Conservation (phyloP, 2,113 vertebrate species). For the Harpagus bidentatus region DNA sequence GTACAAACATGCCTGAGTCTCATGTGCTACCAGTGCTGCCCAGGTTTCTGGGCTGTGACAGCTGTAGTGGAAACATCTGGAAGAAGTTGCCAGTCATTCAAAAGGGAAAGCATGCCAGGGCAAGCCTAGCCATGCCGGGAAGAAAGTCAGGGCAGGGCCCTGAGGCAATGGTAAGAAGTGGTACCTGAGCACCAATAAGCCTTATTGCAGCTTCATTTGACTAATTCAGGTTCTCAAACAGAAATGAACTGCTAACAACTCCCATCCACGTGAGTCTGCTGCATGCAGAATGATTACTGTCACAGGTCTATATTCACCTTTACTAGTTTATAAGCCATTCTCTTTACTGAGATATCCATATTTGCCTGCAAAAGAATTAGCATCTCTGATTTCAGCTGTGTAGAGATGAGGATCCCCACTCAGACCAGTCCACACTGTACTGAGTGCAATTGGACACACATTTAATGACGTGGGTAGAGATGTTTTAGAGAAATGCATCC, state of each 20-base stretch:
- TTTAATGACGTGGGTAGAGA: not conserved
- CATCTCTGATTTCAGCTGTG: not conserved
- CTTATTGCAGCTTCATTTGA: not conserved
- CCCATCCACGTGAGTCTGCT: not conserved
- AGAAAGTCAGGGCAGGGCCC: not conserved
- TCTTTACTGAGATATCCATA: not conserved
- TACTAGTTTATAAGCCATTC: not conserved
- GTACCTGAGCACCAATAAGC: not conserved
- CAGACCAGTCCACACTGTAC: not conserved
- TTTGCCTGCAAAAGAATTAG: not conserved
- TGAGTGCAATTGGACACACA: not conserved
- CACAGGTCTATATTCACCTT: not conserved
- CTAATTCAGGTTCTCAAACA: not conserved
- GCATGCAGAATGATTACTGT: not conserved
- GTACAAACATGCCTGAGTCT: not conserved
- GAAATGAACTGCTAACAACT: not conserved
- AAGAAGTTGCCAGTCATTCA: not conserved
- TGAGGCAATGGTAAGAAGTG: not conserved
- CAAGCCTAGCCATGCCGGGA: not conserved
- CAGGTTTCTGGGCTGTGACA: not conserved
- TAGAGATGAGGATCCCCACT: not conserved
- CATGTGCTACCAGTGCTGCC: not conserved
- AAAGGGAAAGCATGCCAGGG: not conserved
- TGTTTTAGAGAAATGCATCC: not conserved
- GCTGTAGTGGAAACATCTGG: not conserved